Conservation (phyloP, 2,113 vertebrate genomes). For the Trachemys scripta region DNA sequence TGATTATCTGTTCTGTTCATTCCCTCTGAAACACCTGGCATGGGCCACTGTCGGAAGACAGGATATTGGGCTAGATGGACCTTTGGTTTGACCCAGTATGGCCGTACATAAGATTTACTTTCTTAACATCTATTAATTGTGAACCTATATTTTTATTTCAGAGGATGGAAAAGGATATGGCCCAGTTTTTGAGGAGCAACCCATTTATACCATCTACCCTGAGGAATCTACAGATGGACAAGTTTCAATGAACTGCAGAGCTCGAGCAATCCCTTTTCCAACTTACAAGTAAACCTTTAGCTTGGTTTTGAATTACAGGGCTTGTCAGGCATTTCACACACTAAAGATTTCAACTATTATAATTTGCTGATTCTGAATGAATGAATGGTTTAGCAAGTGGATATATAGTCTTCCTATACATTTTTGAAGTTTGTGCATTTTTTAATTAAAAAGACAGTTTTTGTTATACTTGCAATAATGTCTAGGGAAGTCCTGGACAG, state of each 20-base stretch:
- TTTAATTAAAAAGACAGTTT: not conserved
- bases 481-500: not conserved
- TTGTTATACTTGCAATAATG: not conserved
- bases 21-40: no score
- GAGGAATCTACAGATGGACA: constrained; percentile 95
- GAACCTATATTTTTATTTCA: constrained; percentile 67
- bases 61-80: no score
- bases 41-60: no score
- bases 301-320: not conserved
- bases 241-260: constrained; percentile 93
- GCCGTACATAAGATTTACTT: not conserved
- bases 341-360: not conserved
- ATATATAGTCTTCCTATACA: accelerated
- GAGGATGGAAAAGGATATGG: constrained; percentile 92
- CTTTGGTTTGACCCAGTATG: no score
- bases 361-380: not conserved
- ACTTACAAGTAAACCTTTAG: constrained; percentile 88
- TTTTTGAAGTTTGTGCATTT: accelerated
- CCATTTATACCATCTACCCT: constrained; percentile 94
- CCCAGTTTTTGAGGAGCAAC: constrained; percentile 97
- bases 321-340: not conserved
- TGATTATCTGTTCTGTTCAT: no score
- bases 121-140: not conserved
- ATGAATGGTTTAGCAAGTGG: not conserved
- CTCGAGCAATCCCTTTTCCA: constrained; percentile 89